Base-by-base conservation (phyloP, 2,113 vertebrate genomes). In the Dendropsophus ebraccatus region DNA sequence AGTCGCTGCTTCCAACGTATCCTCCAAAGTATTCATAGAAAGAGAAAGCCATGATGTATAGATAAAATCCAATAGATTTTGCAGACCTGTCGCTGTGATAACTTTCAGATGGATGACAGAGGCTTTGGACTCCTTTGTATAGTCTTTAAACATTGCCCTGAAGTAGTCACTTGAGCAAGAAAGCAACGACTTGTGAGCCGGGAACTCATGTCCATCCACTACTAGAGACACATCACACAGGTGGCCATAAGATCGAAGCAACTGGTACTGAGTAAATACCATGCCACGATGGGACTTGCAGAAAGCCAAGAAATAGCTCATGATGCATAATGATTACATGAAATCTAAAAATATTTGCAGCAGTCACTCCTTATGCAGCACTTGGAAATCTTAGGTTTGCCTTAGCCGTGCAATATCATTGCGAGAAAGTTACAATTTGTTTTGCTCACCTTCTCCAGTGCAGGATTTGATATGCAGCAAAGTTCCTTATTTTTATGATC, bases 91-190 rank as follows among this genome's bases (percentile, higher is more conserved):
- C 1, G 96, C 90, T 0, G 96, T 95, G 28, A 99, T 76, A 1
- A 93, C 95, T 0, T 95, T 95, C 37, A 99, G 92, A 35, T 93
- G 94, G 78, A 99, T 90, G 12, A 93, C 90, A 4, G 23, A 87
- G 2, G 95, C 95, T 85, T 87, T 91, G 23, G 96, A 96, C 87
- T 99, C 97, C 0, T 87, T 90, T 0, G 96, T 97, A 17, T 96
- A 94, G 56, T 94, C 96, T 90, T 97, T 96, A 89, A 99, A 99
- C 91, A 99, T 92, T 16, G 97, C 96, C 93, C 96, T 95, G 88
- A 99, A 99, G 90, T 99, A 99, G 89, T 98, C 96, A 0, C 97
- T 98, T 89, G 97, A 96, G 87, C 96, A 96, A 5, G 97, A 97
- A 84, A 99, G 83, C 41, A 99, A 94, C 45, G 95, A 96, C 32